phyloP scores from a whole-genome alignment of 2,797 vertebrate species.

The Ptychadena robeensis region DNA sequence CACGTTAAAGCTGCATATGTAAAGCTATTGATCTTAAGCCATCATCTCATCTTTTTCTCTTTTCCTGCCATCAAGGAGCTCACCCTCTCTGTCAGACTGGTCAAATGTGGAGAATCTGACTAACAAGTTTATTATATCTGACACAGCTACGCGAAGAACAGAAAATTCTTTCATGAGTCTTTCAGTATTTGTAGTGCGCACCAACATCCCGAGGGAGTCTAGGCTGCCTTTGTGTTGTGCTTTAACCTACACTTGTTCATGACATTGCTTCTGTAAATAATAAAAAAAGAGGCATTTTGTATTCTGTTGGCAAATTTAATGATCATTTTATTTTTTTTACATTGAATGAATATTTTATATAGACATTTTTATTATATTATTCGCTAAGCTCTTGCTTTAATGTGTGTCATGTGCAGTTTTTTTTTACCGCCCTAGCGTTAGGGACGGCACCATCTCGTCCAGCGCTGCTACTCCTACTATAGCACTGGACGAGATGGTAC shows the following conservation, averaged over 20 bases:
- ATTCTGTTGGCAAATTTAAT: background rate
- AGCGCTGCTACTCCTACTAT: no score
- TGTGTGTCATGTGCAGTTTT: no score
- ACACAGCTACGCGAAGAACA: constrained; percentile 39
- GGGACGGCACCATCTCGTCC: no score
- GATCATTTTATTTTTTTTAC: background rate
- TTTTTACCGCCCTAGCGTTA: no score
- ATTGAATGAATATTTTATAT: background rate
- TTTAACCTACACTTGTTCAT: background rate
- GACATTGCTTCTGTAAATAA: constrained; percentile 10
- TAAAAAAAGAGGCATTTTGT: background rate
- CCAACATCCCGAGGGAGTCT: constrained; percentile 9
- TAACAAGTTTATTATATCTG: constrained; percentile 57
- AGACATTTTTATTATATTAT: background rate
- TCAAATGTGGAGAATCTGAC: constrained; percentile 47
- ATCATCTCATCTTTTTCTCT: constrained; percentile 53
- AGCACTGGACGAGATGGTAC: no score
- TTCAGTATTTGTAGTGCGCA: constrained; percentile 23
- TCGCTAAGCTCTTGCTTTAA: no score
- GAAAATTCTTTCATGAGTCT: constrained; percentile 45
- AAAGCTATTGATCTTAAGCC: constrained; percentile 52
- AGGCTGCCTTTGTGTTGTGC: background rate
- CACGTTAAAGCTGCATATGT: constrained; percentile 39
- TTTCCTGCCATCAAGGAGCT: constrained; percentile 28
- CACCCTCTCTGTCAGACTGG: constrained; percentile 42